These are phyloP conservation scores for Eulemur albifrons DNA, from an alignment of 2,797 vertebrate genomes.

Conservation along the genomic window DNA sequence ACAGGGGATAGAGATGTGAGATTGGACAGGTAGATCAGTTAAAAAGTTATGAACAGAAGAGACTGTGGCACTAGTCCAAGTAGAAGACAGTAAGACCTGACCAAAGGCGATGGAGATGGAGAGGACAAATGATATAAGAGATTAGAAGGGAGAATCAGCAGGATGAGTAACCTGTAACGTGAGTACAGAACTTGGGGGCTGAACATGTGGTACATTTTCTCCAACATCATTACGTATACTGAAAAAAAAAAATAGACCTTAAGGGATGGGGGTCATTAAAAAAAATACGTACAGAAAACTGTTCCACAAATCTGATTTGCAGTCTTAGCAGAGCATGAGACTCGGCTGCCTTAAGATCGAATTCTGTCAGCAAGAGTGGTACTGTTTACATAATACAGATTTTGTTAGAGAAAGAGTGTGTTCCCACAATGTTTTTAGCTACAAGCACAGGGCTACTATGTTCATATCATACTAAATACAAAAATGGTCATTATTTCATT, in stretches of 20 bases:
- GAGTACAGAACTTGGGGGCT: neutral
- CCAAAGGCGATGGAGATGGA: neutral
- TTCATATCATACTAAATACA: neutral
- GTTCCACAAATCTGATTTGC: neutral
- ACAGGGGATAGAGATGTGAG: neutral
- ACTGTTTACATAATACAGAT: neutral
- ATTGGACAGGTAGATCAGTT: neutral
- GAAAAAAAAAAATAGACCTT: neutral
- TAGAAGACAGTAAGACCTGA: neutral
- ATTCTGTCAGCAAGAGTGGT: neutral
- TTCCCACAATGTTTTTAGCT: neutral
- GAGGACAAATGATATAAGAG: neutral
- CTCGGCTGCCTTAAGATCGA: neutral
- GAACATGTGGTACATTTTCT: neutral
- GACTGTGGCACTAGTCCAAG: neutral
- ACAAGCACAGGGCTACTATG: neutral
- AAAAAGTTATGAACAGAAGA: neutral
- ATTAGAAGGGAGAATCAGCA: neutral
- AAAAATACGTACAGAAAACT: neutral
- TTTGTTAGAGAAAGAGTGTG: neutral
- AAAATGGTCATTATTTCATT: neutral
- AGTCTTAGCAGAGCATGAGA: neutral
- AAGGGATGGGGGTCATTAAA: neutral
- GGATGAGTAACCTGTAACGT: neutral
- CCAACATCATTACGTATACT: neutral